Base-by-base conservation (phyloP, 1,140 invertebrate genomes). In the Hycleus cichorii region DNA sequence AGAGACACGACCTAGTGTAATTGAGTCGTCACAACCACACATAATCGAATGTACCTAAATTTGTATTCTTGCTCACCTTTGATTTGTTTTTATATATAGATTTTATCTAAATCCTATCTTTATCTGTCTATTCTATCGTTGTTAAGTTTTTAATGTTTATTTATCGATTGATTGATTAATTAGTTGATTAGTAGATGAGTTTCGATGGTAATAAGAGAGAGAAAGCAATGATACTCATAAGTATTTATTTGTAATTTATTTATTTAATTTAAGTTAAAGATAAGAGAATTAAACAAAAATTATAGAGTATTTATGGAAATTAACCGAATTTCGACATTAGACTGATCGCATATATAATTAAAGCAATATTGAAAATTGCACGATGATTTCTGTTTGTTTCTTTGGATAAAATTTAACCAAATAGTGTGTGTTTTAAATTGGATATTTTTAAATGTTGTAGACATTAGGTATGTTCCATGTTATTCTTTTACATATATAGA, bases 21-120 rank as follows among this genome's bases (percentile, higher is more conserved):
- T 91, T 72, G 88, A 91, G 75, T 89, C 87, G 42, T 90, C 82
- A 63, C 88, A 90, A 72, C 88, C 88, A 27, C 88, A 90, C 76
- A 89, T 91, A 64, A 91, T 91, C 65, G 88, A 91, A 77, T 91
- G 89, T 77, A 91, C 88, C 75, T 91, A 90, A 83, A 69, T 61
- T 39, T 59, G 61, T 63, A 64, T 64, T 62, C 49, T 58, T 64
- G 62, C 60, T 65, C 63, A 66, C 3, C 32, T 32, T 32, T 5
- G 32, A 32, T 32, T 32, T 32, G 18, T 18, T 18, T 18, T 18
- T 18, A 18, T 18, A 18, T 32, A 32, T 32, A 5, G 32, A 32
- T 32, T 32, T 32, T 32, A 32, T 7, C 7, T 7, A 32, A 32
- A 32, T 32, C 7, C 32, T 32, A 4, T 32, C 32, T 32, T 7